Evolutionary conservation across 2,888 invertebrate genomes (phyloP).

Genomic region (Orgyia antiqua): DNA sequence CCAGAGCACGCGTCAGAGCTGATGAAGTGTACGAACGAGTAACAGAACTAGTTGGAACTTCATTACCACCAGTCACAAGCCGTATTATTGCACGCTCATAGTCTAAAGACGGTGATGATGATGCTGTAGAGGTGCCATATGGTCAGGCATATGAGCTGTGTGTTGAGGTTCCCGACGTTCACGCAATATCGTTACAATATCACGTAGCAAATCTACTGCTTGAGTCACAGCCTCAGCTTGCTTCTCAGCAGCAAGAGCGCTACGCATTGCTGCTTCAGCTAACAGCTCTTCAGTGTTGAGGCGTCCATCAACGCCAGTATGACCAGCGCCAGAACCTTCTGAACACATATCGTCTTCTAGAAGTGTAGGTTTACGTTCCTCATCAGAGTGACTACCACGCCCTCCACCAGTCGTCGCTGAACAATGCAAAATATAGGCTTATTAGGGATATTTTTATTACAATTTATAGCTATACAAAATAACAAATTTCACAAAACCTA

Average conservation of each 20-base stretch:
- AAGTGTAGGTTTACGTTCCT: constrained; percentile 50
- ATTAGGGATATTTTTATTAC: no score
- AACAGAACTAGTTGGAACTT: constrained; percentile 49
- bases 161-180: constrained; percentile 39
- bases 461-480: no score
- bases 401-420: constrained; percentile 16
- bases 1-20: constrained; percentile 80
- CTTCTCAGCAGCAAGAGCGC: constrained; percentile 66
- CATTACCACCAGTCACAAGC: neutral
- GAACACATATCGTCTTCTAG: constrained; percentile 61
- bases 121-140: constrained; percentile 18
- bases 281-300: constrained; percentile 61
- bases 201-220: constrained; percentile 47
- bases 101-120: constrained; percentile 48
- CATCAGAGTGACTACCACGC: constrained; percentile 44
- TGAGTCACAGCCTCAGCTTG: constrained; percentile 61
- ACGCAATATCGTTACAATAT: constrained; percentile 67
- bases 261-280: constrained; percentile 68
- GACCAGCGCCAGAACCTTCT: constrained; percentile 38
- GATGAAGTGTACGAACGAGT: constrained; percentile 81
- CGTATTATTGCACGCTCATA: neutral
- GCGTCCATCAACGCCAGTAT: constrained; percentile 28
- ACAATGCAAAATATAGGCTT: no score
- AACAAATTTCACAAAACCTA: no score
- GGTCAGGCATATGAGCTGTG: constrained; percentile 17